Evolutionary conservation across 2,113 vertebrate species (phyloP), one percentile per base, ranked within the genome.

Genomic region (Henicopernis longicauda): DNA sequence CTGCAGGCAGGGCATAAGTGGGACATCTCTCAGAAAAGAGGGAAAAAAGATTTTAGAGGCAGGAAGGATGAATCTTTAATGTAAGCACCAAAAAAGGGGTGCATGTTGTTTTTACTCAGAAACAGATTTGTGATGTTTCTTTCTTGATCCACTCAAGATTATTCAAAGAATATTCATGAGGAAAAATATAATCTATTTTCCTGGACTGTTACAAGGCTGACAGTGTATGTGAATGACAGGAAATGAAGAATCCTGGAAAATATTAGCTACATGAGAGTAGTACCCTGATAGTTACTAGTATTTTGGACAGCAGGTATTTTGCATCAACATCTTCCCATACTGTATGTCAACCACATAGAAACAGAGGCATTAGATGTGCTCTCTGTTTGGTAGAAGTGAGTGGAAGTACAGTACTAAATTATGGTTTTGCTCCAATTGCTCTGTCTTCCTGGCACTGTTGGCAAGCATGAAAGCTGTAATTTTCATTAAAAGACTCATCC

Each of bases 391-490:
- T 94, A 80, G 82, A 91, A 94, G 45, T 44, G 36, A 90, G 42
- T 88, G 50, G 50, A 85, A 91, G 40, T 80, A 86, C 44, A n/a
- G 69, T 59, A 54, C 25, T 86, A 95, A 95, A 96, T 96, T 90
- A 90, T 42, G 66, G 86, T 79, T 94, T 97, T 95, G 25, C 45
- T 95, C 71, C 73, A 90, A 47, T 62, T 95, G 47, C 26, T 93
- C 50, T 61, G 16, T 95, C 82, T 95, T 50, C 5, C 6, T 80
- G 90, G 74, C 85, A 89, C 66, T 92, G 86, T 66, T 73, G 89
- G 93, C 92, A 96, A 95, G 59, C 59, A 91, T 67, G 78, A 98
- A 97, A 97, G 80, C 86, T 97, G 59, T 97, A 98, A 97, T 98
- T 97, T 97, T 98, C 95, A 96, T 97, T 97, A 96, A 90, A 97